Evolutionary conservation across 2,888 invertebrate species (phyloP), one percentile per base, ranked within the genome.

Genomic region (Pomacea canaliculata): DNA sequence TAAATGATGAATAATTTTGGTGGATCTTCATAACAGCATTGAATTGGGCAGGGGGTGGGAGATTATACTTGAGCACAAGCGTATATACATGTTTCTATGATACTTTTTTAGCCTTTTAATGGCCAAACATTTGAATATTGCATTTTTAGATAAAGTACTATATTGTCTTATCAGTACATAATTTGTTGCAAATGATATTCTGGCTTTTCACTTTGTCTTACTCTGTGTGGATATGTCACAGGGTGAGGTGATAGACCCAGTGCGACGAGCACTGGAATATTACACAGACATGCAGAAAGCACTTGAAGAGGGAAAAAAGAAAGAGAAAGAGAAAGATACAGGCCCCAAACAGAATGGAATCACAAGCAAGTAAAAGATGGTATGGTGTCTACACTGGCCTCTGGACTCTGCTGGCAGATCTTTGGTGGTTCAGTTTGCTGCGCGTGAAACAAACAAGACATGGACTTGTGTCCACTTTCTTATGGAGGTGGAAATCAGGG

Each of bases 261-360:
- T 90, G 13, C 78, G 87, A 65, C 81, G 83, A 70, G 88, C 89
- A 3, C 81, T 90, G 63, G 85, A 89, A 23, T 90, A 89, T 80
- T 90, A 89, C 83, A 85, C 85, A 72, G 86, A 89, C 56, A 88
- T 89, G 89, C 87, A 89, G 79, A 84, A 85, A 48, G 87, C 88
- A 0, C 71, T 87, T 23, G 89, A 89, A 69, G 88, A 88, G 77
- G 88, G 87, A 66, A 85, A 84, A 70, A 83, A 85, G 76, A 87
- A 86, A 73, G 83, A 83, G 48, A 70, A 75, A 70, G 76, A 76
- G 65, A 70, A 70, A 56, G 70, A 78, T 59, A 77, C 78, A 10
- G 56, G 73, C 56, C 59, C 79, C 27, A 83, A 84, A 76, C 82
- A 79, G 70, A 83, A 83, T 70, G 83, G 83, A 77, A 79, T 82